A percentile compares a stretch with the other conserved stretches of the same genome.
phyloP scores from a whole-genome alignment of 2,797 vertebrate genomes.

The Carduelis carduelis region DNA sequence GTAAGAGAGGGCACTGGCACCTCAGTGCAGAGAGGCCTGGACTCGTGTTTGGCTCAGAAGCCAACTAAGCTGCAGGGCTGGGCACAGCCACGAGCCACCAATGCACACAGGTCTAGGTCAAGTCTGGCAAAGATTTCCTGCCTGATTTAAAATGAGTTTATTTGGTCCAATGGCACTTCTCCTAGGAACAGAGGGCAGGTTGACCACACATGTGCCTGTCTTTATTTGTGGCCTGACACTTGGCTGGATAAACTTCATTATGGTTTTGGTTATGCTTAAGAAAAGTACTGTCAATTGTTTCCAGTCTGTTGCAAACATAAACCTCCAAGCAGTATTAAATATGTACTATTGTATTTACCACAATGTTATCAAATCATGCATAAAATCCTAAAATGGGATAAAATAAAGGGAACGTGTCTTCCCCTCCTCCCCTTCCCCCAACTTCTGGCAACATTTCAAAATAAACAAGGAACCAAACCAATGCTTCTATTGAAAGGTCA shows the following conservation, averaged over 20 bases:
- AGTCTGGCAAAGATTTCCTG: constrained; percentile 37
- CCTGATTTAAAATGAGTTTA: background rate
- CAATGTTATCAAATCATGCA: constrained; percentile 35
- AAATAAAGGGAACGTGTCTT: constrained; percentile 16
- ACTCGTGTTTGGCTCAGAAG: background rate
- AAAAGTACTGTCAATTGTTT: constrained; percentile 43
- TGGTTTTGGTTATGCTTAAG: constrained; percentile 34
- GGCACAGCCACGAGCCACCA: background rate
- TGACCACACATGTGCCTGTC: constrained; percentile 21
- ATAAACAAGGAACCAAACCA: constrained; percentile 17
- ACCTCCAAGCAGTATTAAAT: constrained; percentile 48
- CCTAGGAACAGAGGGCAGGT: background rate
- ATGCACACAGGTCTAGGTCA: background rate
- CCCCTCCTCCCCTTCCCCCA: background rate
- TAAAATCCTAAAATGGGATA: constrained; percentile 38
- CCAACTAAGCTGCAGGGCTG: background rate
- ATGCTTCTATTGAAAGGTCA: background rate
- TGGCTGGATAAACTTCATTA: constrained; percentile 37
- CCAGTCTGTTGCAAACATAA: constrained; percentile 46
- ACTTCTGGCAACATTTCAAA: constrained; percentile 2
- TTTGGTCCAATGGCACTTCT: background rate
- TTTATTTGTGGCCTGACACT: constrained; percentile 43
- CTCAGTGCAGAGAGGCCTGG: background rate
- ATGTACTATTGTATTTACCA: constrained; percentile 29
- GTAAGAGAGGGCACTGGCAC: background rate